Base-by-base conservation (phyloP, 2,113 vertebrate genomes). In the Tyto alba region DNA sequence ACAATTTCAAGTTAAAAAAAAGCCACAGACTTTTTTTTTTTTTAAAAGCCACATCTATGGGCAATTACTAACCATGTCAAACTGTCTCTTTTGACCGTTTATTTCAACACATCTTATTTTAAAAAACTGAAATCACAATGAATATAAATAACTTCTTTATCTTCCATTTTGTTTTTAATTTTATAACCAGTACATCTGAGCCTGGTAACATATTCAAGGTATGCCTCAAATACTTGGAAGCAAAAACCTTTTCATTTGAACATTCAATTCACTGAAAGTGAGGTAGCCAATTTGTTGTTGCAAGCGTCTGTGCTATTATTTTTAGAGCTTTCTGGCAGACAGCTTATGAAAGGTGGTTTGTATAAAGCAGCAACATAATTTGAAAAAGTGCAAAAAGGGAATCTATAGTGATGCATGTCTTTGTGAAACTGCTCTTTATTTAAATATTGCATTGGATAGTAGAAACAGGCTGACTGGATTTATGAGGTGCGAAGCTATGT, bases 241-340 rank as follows among this genome's bases (percentile, higher is more conserved):
- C 66, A 76, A 73, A 90, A 94, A 68, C 57, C 89, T 95, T 97
- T 96, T 84, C 95, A 96, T 97, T 89, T 97, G 93, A 96, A 92
- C 80, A 86, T 72, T 87, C 30, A 30, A 94, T 93, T 92, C 94
- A 92, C 71, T 87, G 83, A 96, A 97, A 96, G 90, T 77, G 81
- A 98, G 84, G 91, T 96, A 88, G 95, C 91, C 80, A 94, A 89
- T 97, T 97, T 97, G 95, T 96, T 97, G 97, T 95, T 88, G 93
- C 76, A 95, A 86, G 94, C 78, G 90, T 97, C 94, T 97, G 93
- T 96, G 96, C 96, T 96, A 97, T 97, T 98, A 97, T 98, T 98
- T 97, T 97, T 97, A 96, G 92, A 95, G 81, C 71, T 97, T 97
- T 71, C 34, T 97, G 85, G 94, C 93, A 98, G 96, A 94, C 89